phyloP scores from a whole-genome alignment of 2,888 invertebrate species.

The Xestoiulus laeticollis region DNA sequence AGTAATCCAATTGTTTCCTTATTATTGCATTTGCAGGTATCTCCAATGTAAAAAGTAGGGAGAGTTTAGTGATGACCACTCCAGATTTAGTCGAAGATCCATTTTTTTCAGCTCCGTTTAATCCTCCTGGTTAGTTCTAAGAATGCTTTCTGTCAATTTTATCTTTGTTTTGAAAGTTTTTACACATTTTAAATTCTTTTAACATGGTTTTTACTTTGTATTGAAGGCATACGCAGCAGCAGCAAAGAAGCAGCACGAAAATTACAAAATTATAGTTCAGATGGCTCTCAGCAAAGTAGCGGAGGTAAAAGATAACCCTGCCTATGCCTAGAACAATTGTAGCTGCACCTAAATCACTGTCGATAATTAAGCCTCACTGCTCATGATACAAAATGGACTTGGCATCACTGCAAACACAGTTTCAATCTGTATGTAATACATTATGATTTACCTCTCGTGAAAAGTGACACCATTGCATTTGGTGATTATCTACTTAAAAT shows the following conservation, averaged over 20 bases:
- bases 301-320: conserved; percentile 55
- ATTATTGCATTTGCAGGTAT: conserved; percentile 66
- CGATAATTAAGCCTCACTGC: conserved; percentile 29
- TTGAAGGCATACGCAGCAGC: conserved; percentile 47
- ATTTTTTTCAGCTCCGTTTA: conserved; percentile 70
- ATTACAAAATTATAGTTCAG: conserved; percentile 48
- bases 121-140: conserved; percentile 52
- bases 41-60: conserved; percentile 75
- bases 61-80: conserved; percentile 74
- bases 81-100: conserved; percentile 75
- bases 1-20: not conserved
- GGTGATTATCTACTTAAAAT: not conserved
- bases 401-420: not conserved
- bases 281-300: conserved; percentile 51
- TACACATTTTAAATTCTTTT: not conserved
- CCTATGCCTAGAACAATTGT: conserved; percentile 43
- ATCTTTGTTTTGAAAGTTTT: not conserved
- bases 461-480: not conserved
- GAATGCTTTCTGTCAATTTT: not conserved
- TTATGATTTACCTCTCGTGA: not conserved
- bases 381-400: not conserved
- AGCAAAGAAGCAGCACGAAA: conserved; percentile 51
- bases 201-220: not conserved
- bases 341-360: conserved; percentile 30
- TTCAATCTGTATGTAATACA: not conserved